These are phyloP conservation scores for Goniozus legneri DNA, from an alignment of 1,140 invertebrate species.

Conservation along the genomic window DNA sequence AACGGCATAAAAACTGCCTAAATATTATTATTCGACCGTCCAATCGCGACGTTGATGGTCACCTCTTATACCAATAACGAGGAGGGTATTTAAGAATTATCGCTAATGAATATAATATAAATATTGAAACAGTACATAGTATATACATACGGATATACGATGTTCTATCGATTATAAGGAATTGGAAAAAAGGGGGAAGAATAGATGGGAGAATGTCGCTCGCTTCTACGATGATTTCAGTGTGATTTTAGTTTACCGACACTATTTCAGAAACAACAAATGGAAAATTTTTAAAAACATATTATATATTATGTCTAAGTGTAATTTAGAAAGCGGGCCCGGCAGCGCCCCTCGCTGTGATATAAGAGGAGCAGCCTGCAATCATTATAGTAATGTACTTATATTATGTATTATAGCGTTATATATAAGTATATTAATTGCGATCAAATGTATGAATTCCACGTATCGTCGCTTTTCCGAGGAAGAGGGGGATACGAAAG, in stretches of 20 bases:
- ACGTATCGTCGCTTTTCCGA: no score
- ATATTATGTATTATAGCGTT: conserved; percentile 55
- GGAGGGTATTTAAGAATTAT: no score
- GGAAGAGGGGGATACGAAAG: no score
- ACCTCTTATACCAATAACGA: conserved; percentile 32
- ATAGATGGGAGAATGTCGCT: not conserved
- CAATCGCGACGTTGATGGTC: conserved; percentile 43
- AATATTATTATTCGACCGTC: no score
- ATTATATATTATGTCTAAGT: conserved; percentile 16
- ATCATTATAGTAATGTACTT: conserved; percentile 58
- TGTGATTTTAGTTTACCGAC: no score
- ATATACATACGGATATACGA: conserved; percentile 26
- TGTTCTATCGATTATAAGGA: no score
- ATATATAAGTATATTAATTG: conserved; percentile 31
- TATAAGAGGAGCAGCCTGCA: conserved; percentile 57
- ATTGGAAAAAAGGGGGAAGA: not conserved
- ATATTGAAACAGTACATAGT: conserved; percentile 16
- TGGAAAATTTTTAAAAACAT: no score
- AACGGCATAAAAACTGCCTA: no score
- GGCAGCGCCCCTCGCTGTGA: conserved; percentile 56
- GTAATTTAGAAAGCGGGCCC: conserved; percentile 48
- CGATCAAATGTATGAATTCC: not conserved
- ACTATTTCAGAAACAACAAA: no score
- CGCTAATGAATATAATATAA: no score
- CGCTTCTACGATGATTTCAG: no score